phyloP scores from a whole-genome alignment of 1,140 invertebrate species.

The Calosoma granatense region DNA sequence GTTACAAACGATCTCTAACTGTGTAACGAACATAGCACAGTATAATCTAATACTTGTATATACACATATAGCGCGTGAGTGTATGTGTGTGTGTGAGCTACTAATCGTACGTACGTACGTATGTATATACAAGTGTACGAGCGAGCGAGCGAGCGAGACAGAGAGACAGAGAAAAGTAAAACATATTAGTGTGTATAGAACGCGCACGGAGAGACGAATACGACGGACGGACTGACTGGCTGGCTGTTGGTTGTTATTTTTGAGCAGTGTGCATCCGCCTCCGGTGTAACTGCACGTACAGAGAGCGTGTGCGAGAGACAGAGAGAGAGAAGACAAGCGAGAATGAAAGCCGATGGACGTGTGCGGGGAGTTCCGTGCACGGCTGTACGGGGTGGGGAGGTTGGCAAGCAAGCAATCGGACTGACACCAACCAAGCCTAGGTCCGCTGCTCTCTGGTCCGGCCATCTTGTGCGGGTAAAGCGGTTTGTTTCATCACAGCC shows the following conservation, averaged over 20 bases:
- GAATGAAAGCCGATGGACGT: constrained; percentile 31
- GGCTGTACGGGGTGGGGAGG: constrained; percentile 28
- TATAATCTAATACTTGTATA: no score
- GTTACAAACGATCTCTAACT: background rate
- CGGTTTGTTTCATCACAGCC: constrained; percentile 29
- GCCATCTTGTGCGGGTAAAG: constrained; percentile 35
- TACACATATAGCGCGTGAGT: no score
- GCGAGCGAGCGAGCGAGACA: no score
- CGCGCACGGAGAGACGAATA: no score
- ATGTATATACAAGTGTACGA: no score
- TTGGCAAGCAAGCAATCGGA: constrained; percentile 34
- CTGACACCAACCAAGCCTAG: constrained; percentile 37
- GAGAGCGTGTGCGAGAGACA: constrained; percentile 27
- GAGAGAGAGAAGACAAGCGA: constrained; percentile 29
- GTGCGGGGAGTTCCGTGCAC: constrained; percentile 32
- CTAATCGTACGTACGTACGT: no score
- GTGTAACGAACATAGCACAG: background rate
- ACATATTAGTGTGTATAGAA: no score
- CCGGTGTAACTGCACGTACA: constrained; percentile 31
- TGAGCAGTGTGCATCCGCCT: constrained; percentile 30
- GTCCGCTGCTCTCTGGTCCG: constrained; percentile 20
- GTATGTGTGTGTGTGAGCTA: background rate
- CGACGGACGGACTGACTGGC: no score
- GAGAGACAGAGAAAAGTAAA: no score
- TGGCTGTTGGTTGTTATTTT: no score